Conservation (phyloP, 2,888 invertebrate genomes). For the Empis stercorea region DNA sequence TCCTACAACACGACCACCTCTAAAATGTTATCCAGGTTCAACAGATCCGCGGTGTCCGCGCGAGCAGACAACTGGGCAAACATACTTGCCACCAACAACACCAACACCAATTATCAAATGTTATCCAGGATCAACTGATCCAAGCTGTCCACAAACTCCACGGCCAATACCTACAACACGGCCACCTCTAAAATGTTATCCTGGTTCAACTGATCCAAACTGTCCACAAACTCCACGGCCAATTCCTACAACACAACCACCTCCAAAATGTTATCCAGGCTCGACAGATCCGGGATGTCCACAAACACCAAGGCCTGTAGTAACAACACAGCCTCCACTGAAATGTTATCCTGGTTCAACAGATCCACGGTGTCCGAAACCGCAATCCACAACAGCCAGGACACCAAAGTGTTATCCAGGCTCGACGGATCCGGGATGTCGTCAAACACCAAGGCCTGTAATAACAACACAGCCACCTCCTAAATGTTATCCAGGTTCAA, state of each 20-base stretch:
- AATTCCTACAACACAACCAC: conserved; percentile 8
- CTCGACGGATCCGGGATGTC: conserved; percentile 30
- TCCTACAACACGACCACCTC: conserved; percentile 10
- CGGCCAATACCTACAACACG: neutral
- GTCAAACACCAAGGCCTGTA: conserved; percentile 15
- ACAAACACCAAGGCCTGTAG: conserved; percentile 17
- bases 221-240: conserved; percentile 13
- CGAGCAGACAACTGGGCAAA: conserved; percentile 11
- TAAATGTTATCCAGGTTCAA: conserved; percentile 15
- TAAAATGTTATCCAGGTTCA: conserved; percentile 14
- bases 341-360: conserved; percentile 18
- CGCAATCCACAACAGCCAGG: conserved; percentile 20
- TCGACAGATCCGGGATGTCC: conserved; percentile 30
- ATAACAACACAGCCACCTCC: neutral
- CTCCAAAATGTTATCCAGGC: conserved; percentile 21
- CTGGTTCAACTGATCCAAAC: conserved; percentile 23
- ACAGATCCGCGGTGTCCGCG: conserved; percentile 26
- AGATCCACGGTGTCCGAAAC: conserved; percentile 12
- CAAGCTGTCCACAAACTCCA: conserved; percentile 14
- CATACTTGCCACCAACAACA: conserved; percentile 13
- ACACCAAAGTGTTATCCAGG: conserved; percentile 23
- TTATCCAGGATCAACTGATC: conserved; percentile 20
- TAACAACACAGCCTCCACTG: conserved; percentile 9
- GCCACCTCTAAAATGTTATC: conserved; percentile 22
- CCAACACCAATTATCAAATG: conserved; percentile 13